A percentile compares a stretch with the other conserved stretches of the same genome.
Evolutionary conservation across 2,888 invertebrate genomes (phyloP).

Genomic region (Campoletis raptor): DNA sequence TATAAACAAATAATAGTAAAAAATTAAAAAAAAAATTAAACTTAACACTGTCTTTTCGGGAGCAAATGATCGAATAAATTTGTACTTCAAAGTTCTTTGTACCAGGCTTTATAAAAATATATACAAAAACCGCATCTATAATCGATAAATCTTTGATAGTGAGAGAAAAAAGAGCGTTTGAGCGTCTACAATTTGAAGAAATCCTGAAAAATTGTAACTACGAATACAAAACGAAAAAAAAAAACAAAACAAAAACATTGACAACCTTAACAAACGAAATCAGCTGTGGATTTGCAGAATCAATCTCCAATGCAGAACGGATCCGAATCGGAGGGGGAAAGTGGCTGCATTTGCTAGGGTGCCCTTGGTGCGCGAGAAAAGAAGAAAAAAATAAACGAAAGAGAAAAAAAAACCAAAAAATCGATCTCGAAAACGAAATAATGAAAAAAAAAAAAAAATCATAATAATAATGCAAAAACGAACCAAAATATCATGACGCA

Average conservation of each 20-base stretch:
- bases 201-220: not conserved
- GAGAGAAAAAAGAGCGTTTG: not conserved
- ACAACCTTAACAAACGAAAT: conserved; percentile 82
- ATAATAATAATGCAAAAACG: conserved; percentile 61
- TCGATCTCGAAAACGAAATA: not conserved
- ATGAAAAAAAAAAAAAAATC: conserved; percentile 5
- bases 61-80: conserved; percentile 53
- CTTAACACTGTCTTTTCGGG: conserved; percentile 39
- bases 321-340: conserved; percentile 93
- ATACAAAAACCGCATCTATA: not conserved
- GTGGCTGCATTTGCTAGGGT: conserved; percentile 92
- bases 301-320: conserved; percentile 93
- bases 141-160: not conserved
- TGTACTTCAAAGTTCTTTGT: conserved; percentile 45
- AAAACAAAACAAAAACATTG: conserved; percentile 36
- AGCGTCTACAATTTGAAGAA: not conserved
- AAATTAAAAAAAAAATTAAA: conserved; percentile 21
- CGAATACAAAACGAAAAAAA: conserved; percentile 16
- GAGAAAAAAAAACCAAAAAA: conserved; percentile 51
- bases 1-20: not conserved
- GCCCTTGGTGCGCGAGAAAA: conserved; percentile 64
- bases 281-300: conserved; percentile 94
- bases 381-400: conserved; percentile 37
- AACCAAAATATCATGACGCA: conserved; percentile 71
- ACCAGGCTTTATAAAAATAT: conserved; percentile 31